phyloP scores from a whole-genome alignment of 2,888 invertebrate species.

The Atethmia centrago region DNA sequence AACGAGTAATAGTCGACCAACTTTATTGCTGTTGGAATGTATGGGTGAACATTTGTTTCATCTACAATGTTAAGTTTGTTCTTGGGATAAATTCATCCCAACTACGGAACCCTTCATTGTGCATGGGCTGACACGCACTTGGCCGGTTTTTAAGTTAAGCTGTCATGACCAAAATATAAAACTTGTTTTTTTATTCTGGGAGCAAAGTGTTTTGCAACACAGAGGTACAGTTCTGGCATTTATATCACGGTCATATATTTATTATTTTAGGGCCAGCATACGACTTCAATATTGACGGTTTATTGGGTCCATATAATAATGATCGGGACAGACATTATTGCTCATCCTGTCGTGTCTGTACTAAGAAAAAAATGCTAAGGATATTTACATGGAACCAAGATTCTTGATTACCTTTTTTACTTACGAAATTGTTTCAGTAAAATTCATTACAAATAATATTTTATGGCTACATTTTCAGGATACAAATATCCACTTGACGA shows the following conservation, averaged over 20 bases:
- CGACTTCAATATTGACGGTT: neutral
- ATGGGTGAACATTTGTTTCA: too few relatives aligned
- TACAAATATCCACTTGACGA: constrained; percentile 79
- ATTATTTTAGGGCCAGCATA: neutral
- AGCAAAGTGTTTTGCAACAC: neutral
- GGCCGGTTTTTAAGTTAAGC: neutral
- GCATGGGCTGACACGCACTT: too few relatives aligned
- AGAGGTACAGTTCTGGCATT: neutral
- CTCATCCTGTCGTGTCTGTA: neutral
- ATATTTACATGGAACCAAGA: neutral
- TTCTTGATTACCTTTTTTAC: neutral
- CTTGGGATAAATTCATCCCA: too few relatives aligned
- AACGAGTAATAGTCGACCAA: too few relatives aligned
- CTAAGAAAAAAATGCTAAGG: neutral
- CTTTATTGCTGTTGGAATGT: too few relatives aligned
- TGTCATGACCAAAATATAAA: neutral
- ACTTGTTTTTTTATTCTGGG: neutral
- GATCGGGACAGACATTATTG: neutral
- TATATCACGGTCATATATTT: neutral
- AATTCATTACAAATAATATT: neutral
- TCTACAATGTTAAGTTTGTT: too few relatives aligned
- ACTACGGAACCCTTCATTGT: too few relatives aligned
- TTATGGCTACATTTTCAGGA: constrained; percentile 69
- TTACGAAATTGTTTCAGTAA: neutral
- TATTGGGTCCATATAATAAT: neutral